Evolutionary conservation across 2,797 vertebrate genomes (phyloP).

Genomic region (Acropternis orthonyx): DNA sequence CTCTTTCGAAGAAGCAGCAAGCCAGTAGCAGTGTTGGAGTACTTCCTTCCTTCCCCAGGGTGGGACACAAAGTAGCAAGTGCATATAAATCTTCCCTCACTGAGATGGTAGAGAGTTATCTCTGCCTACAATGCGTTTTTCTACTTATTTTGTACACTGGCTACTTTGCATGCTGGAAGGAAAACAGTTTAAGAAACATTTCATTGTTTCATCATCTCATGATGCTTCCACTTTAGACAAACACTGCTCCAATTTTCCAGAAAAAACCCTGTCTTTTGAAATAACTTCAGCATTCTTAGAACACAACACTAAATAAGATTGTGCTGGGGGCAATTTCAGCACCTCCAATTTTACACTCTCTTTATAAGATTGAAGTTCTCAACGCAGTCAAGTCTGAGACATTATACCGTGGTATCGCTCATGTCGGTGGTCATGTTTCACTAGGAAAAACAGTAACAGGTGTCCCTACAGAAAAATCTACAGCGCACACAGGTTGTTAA

Average conservation of each 20-base stretch:
- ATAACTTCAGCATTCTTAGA: neutral
- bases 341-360: neutral
- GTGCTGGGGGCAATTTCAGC: neutral
- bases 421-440: neutral
- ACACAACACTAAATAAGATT: neutral
- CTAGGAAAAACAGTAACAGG: neutral
- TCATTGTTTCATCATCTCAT: neutral
- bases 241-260: neutral
- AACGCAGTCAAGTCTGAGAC: neutral
- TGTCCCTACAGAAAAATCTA: neutral
- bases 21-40: neutral
- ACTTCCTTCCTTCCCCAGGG: neutral
- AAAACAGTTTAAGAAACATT: neutral
- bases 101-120: neutral
- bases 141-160: neutral
- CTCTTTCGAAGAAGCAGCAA: neutral
- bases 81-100: neutral
- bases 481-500: neutral
- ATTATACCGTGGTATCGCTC: neutral
- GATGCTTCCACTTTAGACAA: neutral
- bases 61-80: neutral
- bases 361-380: neutral
- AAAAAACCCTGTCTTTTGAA: neutral
- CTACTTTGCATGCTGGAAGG: neutral
- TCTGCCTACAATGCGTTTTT: neutral